Conservation (phyloP, 2,888 invertebrate genomes). For the Caenorhabditis virilis region DNA sequence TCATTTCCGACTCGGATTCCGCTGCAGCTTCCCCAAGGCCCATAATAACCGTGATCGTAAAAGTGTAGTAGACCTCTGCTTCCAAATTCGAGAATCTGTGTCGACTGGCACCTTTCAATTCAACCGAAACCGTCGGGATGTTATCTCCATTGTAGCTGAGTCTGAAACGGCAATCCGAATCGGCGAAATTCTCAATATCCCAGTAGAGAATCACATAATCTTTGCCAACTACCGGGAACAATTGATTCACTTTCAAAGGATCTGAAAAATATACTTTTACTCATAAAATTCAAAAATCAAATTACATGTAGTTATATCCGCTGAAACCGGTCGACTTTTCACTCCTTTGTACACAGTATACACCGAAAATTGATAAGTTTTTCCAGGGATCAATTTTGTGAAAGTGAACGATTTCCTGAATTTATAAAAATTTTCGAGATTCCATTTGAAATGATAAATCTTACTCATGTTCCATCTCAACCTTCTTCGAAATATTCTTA, state of each 20-base stretch:
- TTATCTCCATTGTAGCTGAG: slow-evolving; percentile 49
- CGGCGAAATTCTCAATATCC: slow-evolving; percentile 67
- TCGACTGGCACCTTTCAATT: slow-evolving; percentile 54
- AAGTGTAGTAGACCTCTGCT: slow-evolving; percentile 65
- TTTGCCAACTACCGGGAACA: slow-evolving; percentile 62
- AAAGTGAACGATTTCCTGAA: slow-evolving; percentile 65
- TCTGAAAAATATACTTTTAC: slow-evolving; percentile 46
- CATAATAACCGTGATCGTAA: slow-evolving; percentile 66
- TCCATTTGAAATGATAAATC: slow-evolving; percentile 12
- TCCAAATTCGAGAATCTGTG: slow-evolving; percentile 60
- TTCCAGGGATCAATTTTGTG: slow-evolving; percentile 67
- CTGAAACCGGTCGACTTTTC: slow-evolving; percentile 57
- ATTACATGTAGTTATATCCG: slow-evolving; percentile 64
- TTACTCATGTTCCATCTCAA: slow-evolving; percentile 60
- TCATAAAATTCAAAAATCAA: not conserved
- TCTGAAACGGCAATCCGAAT: slow-evolving; percentile 62
- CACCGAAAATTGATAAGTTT: slow-evolving; percentile 62
- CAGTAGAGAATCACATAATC: slow-evolving; percentile 64
- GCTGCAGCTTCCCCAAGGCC: slow-evolving; percentile 58
- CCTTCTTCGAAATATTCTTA: slow-evolving; percentile 64
- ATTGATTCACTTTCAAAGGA: slow-evolving; percentile 64
- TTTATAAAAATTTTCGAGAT: slow-evolving; percentile 2
- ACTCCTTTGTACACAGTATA: slow-evolving; percentile 64
- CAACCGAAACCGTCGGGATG: slow-evolving; percentile 48
- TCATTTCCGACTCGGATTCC: slow-evolving; percentile 64